Evolutionary conservation across 2,113 vertebrate genomes (phyloP).

Genomic region (Alligator mississippiensis): DNA sequence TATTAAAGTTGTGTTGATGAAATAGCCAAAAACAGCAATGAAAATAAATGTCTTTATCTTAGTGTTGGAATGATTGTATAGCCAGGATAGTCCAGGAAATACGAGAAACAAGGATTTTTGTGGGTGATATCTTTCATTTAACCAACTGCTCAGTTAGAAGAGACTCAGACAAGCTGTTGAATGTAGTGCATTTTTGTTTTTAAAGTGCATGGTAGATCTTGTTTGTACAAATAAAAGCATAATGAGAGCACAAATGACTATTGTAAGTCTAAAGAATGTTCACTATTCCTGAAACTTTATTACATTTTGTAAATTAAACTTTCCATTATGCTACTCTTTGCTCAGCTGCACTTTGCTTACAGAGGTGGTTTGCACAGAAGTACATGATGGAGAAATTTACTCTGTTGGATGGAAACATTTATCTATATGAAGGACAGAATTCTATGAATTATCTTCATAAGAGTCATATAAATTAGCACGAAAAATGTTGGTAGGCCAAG

Average conservation of each 20-base stretch:
- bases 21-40: slow-evolving; percentile 28
- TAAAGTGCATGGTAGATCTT: slow-evolving; percentile 28
- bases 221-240: slow-evolving; percentile 42
- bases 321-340: slow-evolving; percentile 69
- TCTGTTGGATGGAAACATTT: slow-evolving; percentile 67
- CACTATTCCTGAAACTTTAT: slow-evolving; percentile 55
- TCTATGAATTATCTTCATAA: slow-evolving; percentile 65
- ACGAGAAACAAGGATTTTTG: too few relatives aligned
- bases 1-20: neutral
- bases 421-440: slow-evolving; percentile 63
- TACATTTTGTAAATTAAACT: slow-evolving; percentile 71
- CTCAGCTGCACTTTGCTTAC: slow-evolving; percentile 63
- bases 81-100: too few relatives aligned
- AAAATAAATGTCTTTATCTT: slow-evolving; percentile 13
- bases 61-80: neutral
- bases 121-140: too few relatives aligned
- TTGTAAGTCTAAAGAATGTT: slow-evolving; percentile 62
- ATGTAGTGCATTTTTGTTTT: neutral
- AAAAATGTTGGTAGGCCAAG: slow-evolving; percentile 53
- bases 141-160: too few relatives aligned
- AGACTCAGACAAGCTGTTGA: too few relatives aligned
- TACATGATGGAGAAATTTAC: slow-evolving; percentile 48
- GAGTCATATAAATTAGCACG: slow-evolving; percentile 66
- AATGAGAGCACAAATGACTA: slow-evolving; percentile 67
- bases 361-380: slow-evolving; percentile 64